A percentile compares a stretch with the other conserved stretches of the same genome.
Conservation (phyloP, 2,888 invertebrate genomes). For the Apodemia hepburni region DNA sequence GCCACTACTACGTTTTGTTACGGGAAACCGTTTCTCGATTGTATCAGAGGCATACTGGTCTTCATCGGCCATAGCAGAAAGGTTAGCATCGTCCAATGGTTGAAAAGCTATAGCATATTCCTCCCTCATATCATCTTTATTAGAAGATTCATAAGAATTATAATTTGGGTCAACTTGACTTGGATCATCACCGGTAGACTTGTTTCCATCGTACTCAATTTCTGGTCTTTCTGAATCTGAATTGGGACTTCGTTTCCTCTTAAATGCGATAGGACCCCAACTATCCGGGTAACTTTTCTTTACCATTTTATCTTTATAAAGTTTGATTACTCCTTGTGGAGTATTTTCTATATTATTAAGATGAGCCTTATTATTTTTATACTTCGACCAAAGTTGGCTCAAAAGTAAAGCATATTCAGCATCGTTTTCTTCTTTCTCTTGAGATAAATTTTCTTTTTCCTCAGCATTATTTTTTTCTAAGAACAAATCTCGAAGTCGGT, state of each 20-base stretch:
- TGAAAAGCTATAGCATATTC: slow-evolving; percentile 73
- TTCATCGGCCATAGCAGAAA: slow-evolving; percentile 60
- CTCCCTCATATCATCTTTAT: slow-evolving; percentile 65
- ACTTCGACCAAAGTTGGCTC: slow-evolving; percentile 79
- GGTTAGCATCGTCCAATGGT: slow-evolving; percentile 64
- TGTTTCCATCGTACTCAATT: slow-evolving; percentile 49
- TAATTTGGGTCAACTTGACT: slow-evolving; percentile 50
- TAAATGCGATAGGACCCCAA: slow-evolving; percentile 76
- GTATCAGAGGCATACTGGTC: slow-evolving; percentile 63
- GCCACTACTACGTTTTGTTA: slow-evolving; percentile 83
- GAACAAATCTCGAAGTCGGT: slow-evolving; percentile 61
- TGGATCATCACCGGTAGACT: slow-evolving; percentile 40
- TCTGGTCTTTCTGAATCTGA: slow-evolving; percentile 43
- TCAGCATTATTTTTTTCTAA: slow-evolving; percentile 55
- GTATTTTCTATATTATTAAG: slow-evolving; percentile 49
- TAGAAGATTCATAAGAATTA: slow-evolving; percentile 54
- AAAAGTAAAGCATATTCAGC: slow-evolving; percentile 77
- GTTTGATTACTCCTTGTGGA: slow-evolving; percentile 66
- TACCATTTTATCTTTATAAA: slow-evolving; percentile 68
- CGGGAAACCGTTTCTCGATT: slow-evolving; percentile 82
- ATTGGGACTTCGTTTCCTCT: slow-evolving; percentile 69
- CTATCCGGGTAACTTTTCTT: slow-evolving; percentile 67
- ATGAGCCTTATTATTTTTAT: slow-evolving; percentile 67
- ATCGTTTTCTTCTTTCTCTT: slow-evolving; percentile 59
- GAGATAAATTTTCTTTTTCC: slow-evolving; percentile 45